Evolutionary conservation across 2,113 vertebrate genomes (phyloP).

Genomic region (Cyprinodon brontotheroides): DNA sequence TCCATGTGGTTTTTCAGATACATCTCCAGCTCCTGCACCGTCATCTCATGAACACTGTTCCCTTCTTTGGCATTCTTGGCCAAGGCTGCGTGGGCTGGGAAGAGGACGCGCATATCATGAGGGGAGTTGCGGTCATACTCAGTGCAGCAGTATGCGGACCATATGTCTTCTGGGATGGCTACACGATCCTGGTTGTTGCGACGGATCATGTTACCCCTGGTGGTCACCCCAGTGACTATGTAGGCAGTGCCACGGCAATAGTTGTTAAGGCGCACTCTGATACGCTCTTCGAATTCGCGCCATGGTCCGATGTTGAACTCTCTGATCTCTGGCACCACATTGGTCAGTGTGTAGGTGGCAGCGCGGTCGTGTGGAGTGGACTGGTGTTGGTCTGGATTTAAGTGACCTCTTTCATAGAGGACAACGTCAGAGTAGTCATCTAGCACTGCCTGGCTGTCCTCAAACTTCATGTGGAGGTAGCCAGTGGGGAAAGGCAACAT

Average conservation of each 20-base stretch:
- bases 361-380: constrained; percentile 74
- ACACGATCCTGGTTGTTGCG: constrained; percentile 75
- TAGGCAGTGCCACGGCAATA: constrained; percentile 72
- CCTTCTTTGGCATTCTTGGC: constrained; percentile 72
- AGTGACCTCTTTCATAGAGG: constrained; percentile 74
- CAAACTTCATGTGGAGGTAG: constrained; percentile 78
- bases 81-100: constrained; percentile 62
- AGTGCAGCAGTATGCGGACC: constrained; percentile 79
- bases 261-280: constrained; percentile 76
- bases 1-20: constrained; percentile 66
- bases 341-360: constrained; percentile 77
- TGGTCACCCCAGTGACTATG: constrained; percentile 74
- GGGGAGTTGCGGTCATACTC: constrained; percentile 75
- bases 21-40: constrained; percentile 69
- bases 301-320: constrained; percentile 80
- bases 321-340: constrained; percentile 73
- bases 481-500: constrained; percentile 73
- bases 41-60: constrained; percentile 66
- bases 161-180: constrained; percentile 73
- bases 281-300: constrained; percentile 75
- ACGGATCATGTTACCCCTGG: constrained; percentile 75
- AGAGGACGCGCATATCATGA: constrained; percentile 63
- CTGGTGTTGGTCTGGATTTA: constrained; percentile 80
- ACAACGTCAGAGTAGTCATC: constrained; percentile 78
- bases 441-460: constrained; percentile 77